Base-by-base conservation (phyloP, 2,113 vertebrate genomes). In the Erpornis zantholeuca region DNA sequence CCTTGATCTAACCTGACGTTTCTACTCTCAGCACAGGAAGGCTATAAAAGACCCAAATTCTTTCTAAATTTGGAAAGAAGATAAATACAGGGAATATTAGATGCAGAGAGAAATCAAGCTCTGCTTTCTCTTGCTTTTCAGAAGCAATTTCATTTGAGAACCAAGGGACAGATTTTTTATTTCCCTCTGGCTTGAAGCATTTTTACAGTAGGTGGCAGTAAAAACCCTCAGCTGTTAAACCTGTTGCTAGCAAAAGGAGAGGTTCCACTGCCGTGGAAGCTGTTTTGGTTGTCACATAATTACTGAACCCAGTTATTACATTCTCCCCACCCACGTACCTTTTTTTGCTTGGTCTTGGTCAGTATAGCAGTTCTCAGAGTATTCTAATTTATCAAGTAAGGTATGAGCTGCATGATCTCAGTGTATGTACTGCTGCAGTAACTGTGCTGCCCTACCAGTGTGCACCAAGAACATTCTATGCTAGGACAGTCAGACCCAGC, bases 121-220 rank as follows among this genome's bases (percentile, higher is more conserved):
- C 66, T 50, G 31, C n/a, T 64, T 82, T 65, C 14, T 25, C 31
- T 89, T 15, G n/a, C 42, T 87, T 78, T 88, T 36, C 54, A 70
- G 68, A 73, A 60, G 18, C 9, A 31, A 71, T 85, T 82, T 50
- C 4, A 42, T 45, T 35, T 44, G 61, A 85, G 25, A 49, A 21
- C 25, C 20, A n/a, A 50, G 65, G 42, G 70, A 36, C 2, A 36
- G 40, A 20, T 28, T 29, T 59, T 86, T 63, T 23, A 19, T 47
- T 68, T 40, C 27, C 17, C 33, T 27, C 21, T 53, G 63, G 4
- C 42, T 35, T 15, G 65, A 81, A 64, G 56, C 29, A 12, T 59
- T 70, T 15, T 44, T 64, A 77, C 98, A 96, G 97, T 28, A 98
- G 98, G 83, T 91, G 97, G 97, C 98, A 95, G 95, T 54, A 96